Base-by-base conservation (phyloP, 2,797 vertebrate genomes). In the Pterois miles region DNA sequence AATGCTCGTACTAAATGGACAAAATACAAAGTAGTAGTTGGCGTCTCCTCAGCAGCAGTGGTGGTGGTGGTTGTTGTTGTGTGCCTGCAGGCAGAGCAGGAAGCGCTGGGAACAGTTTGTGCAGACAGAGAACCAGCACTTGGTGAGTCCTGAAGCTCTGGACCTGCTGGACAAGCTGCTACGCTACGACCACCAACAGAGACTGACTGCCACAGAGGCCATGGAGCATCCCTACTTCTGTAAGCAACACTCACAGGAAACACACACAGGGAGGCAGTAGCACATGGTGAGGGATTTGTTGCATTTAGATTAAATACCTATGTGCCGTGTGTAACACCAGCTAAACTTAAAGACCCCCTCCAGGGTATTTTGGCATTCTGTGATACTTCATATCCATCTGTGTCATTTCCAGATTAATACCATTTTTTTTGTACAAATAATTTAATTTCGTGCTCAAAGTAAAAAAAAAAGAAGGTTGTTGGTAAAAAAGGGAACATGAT, bases 201-300 rank as follows among this genome's bases (percentile, higher is more conserved):
- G 95, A 14, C 94, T 96, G 88, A 96, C 95, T 0, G 95, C 96
- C 57, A 94, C 93, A 1, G 96, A 96, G 87, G 96, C 96, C 80
- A 96, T 96, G 95, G 94, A 96, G 63, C 96, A 96, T 74, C 94
- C 95, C 1, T 96, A 96, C 89, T 96, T 95, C 88, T 96, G 96
- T 96, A 81, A 91, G 88, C 48, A 46, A 52, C 22, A 23, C 4
- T 27, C 53, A 50, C 69, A 74, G 43, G 43, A 46, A 46, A 64
- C 48, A 31, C 40, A n/a, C 54, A 57, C 2, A 6, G 13, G 25
- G 6, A 36, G 23, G 11, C 54, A 48, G n/a, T 2, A 27, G 20
- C 22, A 13, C 25, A 23, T 4, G 34, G 2, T 29, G 25, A 25
- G 1, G 25, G 5, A 34, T 29, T 18, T 18, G 1, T 31, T 3